Evolutionary conservation across 2,888 invertebrate genomes (phyloP).

Genomic region (Macaria liturata): DNA sequence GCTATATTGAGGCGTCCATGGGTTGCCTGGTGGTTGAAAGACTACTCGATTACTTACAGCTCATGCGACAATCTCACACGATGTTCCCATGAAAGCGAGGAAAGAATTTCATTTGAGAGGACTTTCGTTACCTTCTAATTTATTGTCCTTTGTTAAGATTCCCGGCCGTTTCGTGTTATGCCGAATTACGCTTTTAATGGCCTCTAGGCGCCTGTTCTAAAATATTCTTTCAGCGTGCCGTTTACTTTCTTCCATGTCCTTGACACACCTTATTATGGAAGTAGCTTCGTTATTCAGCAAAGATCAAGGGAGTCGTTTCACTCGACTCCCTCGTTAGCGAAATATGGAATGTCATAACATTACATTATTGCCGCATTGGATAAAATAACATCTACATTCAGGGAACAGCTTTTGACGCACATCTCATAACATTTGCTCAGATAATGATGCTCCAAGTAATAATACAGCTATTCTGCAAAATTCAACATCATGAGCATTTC

Average conservation of each 20-base stretch:
- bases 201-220: conserved; percentile 1
- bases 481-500: conserved; percentile 13
- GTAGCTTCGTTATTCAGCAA: conserved; percentile 10
- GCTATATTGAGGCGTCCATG: too few relatives aligned
- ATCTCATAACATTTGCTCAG: conserved; percentile 27
- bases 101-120: conserved; percentile 53
- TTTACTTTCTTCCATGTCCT: conserved; percentile 11
- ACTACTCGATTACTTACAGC: conserved; percentile 26
- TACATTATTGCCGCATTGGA: conserved; percentile 4
- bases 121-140: conserved; percentile 30
- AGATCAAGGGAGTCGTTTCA: conserved; percentile 6
- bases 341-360: conserved; percentile 19
- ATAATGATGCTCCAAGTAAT: conserved; percentile 30
- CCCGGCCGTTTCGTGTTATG: conserved; percentile 4
- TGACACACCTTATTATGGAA: conserved; percentile 16
- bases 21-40: neutral
- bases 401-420: conserved; percentile 18
- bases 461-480: conserved; percentile 21
- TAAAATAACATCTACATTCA: conserved; percentile 12
- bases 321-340: conserved; percentile 9
- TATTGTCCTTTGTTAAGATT: conserved; percentile 36
- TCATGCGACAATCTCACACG: conserved; percentile 65
- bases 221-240: conserved; percentile 9
- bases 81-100: conserved; percentile 42
- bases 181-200: conserved; percentile 5